Evolutionary conservation across 2,113 vertebrate species (phyloP).

Genomic region (Pipa parva): DNA sequence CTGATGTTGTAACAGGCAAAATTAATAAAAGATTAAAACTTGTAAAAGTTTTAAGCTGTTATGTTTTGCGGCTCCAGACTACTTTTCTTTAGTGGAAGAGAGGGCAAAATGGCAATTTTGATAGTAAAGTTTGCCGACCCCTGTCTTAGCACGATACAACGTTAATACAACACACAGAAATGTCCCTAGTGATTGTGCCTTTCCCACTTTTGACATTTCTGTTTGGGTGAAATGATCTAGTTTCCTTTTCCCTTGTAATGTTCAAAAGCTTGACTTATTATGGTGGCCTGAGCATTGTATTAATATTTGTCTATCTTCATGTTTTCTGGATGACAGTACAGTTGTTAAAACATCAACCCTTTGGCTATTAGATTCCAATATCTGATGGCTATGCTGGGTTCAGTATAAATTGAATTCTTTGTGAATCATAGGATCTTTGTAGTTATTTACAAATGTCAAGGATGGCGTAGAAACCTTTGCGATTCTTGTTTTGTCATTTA

Average conservation of each 20-base stretch:
- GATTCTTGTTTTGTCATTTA: not conserved
- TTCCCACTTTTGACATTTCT: slow-evolving; percentile 29
- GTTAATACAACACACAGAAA: too few relatives aligned
- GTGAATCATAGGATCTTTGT: slow-evolving; percentile 22
- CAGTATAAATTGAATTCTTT: slow-evolving; percentile 21
- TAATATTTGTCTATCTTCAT: slow-evolving; percentile 2
- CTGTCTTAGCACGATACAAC: too few relatives aligned
- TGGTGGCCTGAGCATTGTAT: not conserved
- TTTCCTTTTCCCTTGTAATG: slow-evolving; percentile 24
- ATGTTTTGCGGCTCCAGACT: too few relatives aligned
- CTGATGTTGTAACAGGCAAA: too few relatives aligned
- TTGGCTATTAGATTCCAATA: slow-evolving; percentile 7
- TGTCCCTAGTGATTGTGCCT: too few relatives aligned
- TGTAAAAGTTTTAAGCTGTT: too few relatives aligned
- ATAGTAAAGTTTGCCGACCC: too few relatives aligned
- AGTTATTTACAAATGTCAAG: slow-evolving; percentile 25
- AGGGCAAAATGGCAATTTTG: too few relatives aligned
- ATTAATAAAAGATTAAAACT: too few relatives aligned
- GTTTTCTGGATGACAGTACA: slow-evolving; percentile 18
- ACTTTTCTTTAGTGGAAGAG: too few relatives aligned
- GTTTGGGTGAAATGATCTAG: slow-evolving; percentile 23
- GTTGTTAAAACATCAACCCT: slow-evolving; percentile 13
- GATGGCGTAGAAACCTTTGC: not conserved
- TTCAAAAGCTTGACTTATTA: slow-evolving; percentile 19
- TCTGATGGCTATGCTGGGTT: not conserved